Evolutionary conservation across 2,113 vertebrate genomes (phyloP).

Genomic region (Oceanites oceanicus): DNA sequence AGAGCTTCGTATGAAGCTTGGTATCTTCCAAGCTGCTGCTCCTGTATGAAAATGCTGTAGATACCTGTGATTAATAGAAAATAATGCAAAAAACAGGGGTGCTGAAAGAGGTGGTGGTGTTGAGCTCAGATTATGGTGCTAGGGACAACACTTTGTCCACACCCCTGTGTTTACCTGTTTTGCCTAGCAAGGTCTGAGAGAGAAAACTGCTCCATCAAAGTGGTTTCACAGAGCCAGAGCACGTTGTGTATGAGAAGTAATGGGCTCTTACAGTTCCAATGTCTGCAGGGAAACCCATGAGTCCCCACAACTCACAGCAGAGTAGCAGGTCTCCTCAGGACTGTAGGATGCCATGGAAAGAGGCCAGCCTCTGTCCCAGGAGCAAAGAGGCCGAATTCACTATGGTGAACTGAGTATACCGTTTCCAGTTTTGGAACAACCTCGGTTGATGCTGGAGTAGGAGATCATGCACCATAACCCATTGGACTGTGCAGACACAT

Average conservation of each 20-base stretch:
- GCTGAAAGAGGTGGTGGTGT: not conserved
- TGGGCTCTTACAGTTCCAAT: not conserved
- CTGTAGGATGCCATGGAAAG: not conserved
- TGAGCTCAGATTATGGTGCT: not conserved
- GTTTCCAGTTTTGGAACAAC: not conserved
- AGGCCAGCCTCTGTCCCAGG: not conserved
- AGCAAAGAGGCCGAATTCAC: not conserved
- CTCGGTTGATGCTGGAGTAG: not conserved
- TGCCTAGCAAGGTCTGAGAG: not conserved
- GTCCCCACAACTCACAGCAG: not conserved
- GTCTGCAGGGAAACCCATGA: accelerated
- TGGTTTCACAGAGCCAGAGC: not conserved
- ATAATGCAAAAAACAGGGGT: not conserved
- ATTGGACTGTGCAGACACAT: not conserved
- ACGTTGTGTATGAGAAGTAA: not conserved
- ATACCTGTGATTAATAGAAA: not conserved
- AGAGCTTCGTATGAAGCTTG: not conserved
- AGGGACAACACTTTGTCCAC: not conserved
- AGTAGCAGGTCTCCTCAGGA: not conserved
- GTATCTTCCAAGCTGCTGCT: not conserved
- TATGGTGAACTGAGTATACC: not conserved
- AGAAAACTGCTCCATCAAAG: not conserved
- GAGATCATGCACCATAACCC: not conserved
- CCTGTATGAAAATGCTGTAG: not conserved
- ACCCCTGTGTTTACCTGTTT: not conserved